A percentile compares a stretch with the other conserved stretches of the same genome.
These are phyloP conservation scores for Yponomeuta evonymella DNA, from an alignment of 2,888 invertebrate genomes.

Conservation along the genomic window DNA sequence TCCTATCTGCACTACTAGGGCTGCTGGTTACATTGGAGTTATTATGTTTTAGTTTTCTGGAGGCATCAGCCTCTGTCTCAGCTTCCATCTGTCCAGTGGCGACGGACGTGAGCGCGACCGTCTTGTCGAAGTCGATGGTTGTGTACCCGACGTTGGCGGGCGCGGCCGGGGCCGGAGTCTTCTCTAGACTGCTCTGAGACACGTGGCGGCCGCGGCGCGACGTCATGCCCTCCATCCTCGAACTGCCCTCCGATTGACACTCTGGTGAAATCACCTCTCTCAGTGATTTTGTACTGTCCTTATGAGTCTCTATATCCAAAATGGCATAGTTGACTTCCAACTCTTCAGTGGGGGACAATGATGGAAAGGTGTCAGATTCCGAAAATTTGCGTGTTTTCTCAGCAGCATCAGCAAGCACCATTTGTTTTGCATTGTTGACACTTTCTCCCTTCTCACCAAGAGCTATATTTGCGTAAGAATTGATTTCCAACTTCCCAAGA, in stretches of 20 bases:
- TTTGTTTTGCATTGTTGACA: slow-evolving; percentile 43
- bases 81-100: slow-evolving; percentile 72
- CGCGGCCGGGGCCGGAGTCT: slow-evolving; percentile 30
- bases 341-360: slow-evolving; percentile 60
- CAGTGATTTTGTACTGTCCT: slow-evolving; percentile 25
- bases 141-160: slow-evolving; percentile 82
- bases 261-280: slow-evolving; percentile 50
- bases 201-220: slow-evolving; percentile 49
- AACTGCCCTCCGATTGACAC: slow-evolving; percentile 46
- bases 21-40: slow-evolving; percentile 80
- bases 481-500: slow-evolving; percentile 44
- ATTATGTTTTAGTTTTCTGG: slow-evolving; percentile 84
- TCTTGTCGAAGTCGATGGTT: slow-evolving; percentile 95
- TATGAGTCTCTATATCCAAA: slow-evolving; percentile 79
- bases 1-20: slow-evolving; percentile 35
- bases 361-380: slow-evolving; percentile 62
- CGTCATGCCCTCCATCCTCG: slow-evolving; percentile 49
- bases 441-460: slow-evolving; percentile 52
- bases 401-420: slow-evolving; percentile 32
- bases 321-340: slow-evolving; percentile 84
- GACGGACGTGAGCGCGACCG: slow-evolving; percentile 90
- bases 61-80: slow-evolving; percentile 82
- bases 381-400: slow-evolving; percentile 56
- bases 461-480: slow-evolving; percentile 61
- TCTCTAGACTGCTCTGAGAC: slow-evolving; percentile 56